Base-by-base conservation (phyloP, 2,113 vertebrate genomes). In the Corythornis vintsioides region DNA sequence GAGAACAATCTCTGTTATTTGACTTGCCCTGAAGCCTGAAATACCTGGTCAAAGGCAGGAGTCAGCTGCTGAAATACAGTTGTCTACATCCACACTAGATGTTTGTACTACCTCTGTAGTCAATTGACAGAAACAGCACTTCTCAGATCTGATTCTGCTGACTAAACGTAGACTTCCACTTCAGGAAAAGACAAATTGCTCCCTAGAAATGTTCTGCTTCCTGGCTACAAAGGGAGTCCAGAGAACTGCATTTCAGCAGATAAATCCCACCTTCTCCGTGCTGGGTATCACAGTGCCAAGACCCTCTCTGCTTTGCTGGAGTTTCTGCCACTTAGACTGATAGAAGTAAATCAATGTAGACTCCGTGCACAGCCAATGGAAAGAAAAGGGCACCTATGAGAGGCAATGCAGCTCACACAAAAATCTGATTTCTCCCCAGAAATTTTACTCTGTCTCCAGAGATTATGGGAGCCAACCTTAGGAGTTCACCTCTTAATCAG, bases 81-180 rank as follows among this genome's bases (percentile, higher is more conserved):
- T 77, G 56, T 60, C 83, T 88, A 77, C 61, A 86, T 38, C 47
- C 69, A 56, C 10, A 24, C 43, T 86, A 70, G 31, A 71, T 88
- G 22, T 89, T 82, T 70, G 63, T 57, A 69, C 74, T 85, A 75
- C 89, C 66, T 93, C 83, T 85, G 45, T 47, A 91, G 66, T 73
- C 69, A 80, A 2, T 4, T 84, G 77, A 84, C 91, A 96, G 63
- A 86, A 91, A 69, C 69, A 60, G 29, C 72, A 56, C 56, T 92
- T 86, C 90, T 83, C 74, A 88, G 88, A 77, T 77, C 67, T 76
- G 67, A 85, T 89, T 95, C 79, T 94, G 92, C 75, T 88, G 82
- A 92, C 83, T 88, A 80, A 91, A 86, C 8, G 76, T 83, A 89
- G 75, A 60, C 79, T 94, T 88, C 67, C 40, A 88, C 79, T 89